phyloP scores from a whole-genome alignment of 1,140 invertebrate species.

The Lepidotrigona ventralis region DNA sequence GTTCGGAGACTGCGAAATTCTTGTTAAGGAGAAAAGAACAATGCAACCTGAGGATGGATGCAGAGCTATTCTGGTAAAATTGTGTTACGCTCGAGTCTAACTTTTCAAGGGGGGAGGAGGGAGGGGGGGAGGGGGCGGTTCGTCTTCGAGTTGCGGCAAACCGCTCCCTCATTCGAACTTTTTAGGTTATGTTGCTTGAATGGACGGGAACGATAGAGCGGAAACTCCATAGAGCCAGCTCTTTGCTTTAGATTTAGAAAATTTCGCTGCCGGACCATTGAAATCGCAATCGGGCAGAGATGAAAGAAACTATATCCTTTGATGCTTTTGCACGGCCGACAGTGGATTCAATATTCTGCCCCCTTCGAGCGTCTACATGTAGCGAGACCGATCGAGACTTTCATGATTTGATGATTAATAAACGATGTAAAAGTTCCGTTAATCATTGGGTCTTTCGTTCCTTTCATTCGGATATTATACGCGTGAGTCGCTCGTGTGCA shows the following conservation, averaged over 20 bases:
- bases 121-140: conserved; percentile 5
- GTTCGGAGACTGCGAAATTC: background rate
- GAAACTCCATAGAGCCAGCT: conserved; percentile 26
- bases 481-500: too few species aligned
- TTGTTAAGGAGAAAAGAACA: background rate
- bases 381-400: too few species aligned
- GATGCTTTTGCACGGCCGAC: conserved; percentile 9
- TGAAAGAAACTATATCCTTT: conserved; percentile 38
- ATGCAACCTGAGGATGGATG: conserved; percentile 19
- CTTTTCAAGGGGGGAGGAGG: conserved; percentile 12
- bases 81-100: conserved; percentile 23
- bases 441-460: too few species aligned
- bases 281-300: conserved; percentile 40
- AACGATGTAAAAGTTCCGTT: too few species aligned
- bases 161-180: conserved; percentile 29
- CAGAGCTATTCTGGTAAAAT: conserved; percentile 21
- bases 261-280: conserved; percentile 39
- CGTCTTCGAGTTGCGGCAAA: conserved; percentile 48
- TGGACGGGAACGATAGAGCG: conserved; percentile 37
- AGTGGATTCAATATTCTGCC: background rate
- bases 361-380: too few species aligned
- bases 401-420: too few species aligned
- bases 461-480: too few species aligned
- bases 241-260: conserved; percentile 55
- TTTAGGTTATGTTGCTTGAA: conserved; percentile 54